These are phyloP conservation scores for Girardinichthys multiradiatus DNA, from an alignment of 2,113 vertebrate species.

Conservation along the genomic window DNA sequence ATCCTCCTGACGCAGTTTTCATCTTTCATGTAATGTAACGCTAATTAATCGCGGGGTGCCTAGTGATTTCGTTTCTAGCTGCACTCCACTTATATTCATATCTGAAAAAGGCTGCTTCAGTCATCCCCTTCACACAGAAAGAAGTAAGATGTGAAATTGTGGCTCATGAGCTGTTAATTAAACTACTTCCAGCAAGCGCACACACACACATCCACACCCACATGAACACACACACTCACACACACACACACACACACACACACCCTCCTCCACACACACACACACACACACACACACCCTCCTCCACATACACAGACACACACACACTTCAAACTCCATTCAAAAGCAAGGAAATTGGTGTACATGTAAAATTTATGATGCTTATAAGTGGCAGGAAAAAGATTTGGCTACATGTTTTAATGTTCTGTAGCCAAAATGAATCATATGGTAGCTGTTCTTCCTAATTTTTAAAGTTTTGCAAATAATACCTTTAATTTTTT, in stretches of 20 bases:
- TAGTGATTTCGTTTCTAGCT: slow-evolving; percentile 41
- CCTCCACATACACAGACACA: slow-evolving; percentile 24
- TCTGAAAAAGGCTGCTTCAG: slow-evolving; percentile 58
- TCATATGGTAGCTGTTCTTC: neutral
- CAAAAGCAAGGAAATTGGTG: slow-evolving; percentile 54
- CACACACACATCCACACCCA: slow-evolving; percentile 28
- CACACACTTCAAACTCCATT: slow-evolving; percentile 64
- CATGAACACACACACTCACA: slow-evolving; percentile 17
- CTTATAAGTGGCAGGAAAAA: slow-evolving; percentile 36
- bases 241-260: slow-evolving; percentile 42
- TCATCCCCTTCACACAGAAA: slow-evolving; percentile 64
- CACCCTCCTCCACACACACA: slow-evolving; percentile 37
- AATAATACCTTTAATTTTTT: neutral
- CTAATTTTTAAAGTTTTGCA: neutral
- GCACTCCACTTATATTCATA: slow-evolving; percentile 60
- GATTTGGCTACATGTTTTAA: neutral
- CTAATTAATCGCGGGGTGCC: slow-evolving; percentile 61
- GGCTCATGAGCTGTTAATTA: slow-evolving; percentile 68
- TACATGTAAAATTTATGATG: slow-evolving; percentile 51
- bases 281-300: slow-evolving; percentile 10
- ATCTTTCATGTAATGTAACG: slow-evolving; percentile 39
- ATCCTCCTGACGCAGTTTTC: slow-evolving; percentile 13
- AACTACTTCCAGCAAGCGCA: slow-evolving; percentile 51
- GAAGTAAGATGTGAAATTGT: slow-evolving; percentile 56
- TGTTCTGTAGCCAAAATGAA: neutral